Percentiles rank a stretch among this genome's conserved stretches.
Conservation (phyloP, 2,888 invertebrate species). For the Microctonus aethiopoides region DNA sequence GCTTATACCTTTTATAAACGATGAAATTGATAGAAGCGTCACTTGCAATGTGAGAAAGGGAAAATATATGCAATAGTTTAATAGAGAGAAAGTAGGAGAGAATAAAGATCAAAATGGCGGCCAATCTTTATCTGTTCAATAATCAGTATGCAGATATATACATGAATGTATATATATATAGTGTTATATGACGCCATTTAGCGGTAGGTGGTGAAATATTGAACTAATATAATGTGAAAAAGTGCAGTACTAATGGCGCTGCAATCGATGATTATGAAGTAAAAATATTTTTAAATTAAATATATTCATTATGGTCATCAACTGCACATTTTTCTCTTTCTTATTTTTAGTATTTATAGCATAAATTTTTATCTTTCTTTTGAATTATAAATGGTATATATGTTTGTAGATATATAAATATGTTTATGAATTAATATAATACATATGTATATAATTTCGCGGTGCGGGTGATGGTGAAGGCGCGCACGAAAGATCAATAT, state of each 20-base stretch:
- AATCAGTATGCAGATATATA: no score
- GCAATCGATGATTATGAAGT: no score
- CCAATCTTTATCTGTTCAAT: no score
- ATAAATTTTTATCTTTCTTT: no score
- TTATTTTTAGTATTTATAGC: neutral
- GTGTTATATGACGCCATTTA: neutral
- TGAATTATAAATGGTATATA: no score
- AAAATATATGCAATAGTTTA: neutral
- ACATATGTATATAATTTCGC: neutral
- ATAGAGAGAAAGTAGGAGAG: conserved; percentile 1
- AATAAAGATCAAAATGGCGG: neutral
- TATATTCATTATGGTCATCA: no score
- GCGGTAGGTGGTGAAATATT: neutral
- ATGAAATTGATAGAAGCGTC: neutral
- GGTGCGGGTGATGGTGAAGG: neutral
- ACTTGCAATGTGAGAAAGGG: neutral
- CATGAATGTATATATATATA: no score
- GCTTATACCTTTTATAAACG: neutral
- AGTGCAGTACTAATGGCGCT: neutral
- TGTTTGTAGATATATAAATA: no score
- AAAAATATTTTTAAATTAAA: no score
- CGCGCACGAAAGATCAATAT: conserved; percentile 15
- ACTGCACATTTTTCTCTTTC: no score
- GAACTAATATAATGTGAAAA: neutral
- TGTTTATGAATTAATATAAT: no score